Evolutionary conservation across 92 coral and sea anemone species (phyloP), one percentile per base, ranked within the genome.

Genomic region (Virgularia gustaviana): DNA sequence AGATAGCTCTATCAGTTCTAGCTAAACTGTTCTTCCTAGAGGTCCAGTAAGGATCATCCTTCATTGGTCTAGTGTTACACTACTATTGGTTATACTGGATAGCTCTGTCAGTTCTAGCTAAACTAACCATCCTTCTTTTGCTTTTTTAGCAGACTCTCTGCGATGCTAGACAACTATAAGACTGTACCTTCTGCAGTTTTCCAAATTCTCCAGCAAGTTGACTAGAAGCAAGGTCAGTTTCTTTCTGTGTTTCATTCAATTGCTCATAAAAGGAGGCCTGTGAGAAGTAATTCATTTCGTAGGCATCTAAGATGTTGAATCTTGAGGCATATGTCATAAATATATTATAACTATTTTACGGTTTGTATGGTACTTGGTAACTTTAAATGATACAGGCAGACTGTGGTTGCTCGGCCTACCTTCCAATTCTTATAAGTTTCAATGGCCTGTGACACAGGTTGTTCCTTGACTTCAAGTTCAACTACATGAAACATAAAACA

Each of bases 401-500:
- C n/a, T n/a, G n/a, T n/a, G n/a, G n/a, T n/a, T n/a, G n/a, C n/a
- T n/a, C n/a, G n/a, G n/a, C n/a, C n/a, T n/a, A n/a, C n/a, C 72
- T 65, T 65, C 72, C 72, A 65, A 3, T 65, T 37, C 28, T 42
- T 43, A 24, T 65, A 65, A 24, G 41, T 65, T 22, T 65, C 47
- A 19, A 65, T 31, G n/a, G n/a, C n/a, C n/a, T n/a, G n/a, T n/a
- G n/a, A n/a, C n/a, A n/a, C n/a, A n/a, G n/a, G n/a, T n/a, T n/a
- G n/a, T n/a, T n/a, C n/a, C n/a, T n/a, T n/a, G n/a, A n/a, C n/a
- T n/a, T n/a, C n/a, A n/a, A n/a, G n/a, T n/a, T n/a, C n/a, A n/a
- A n/a, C n/a, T n/a, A n/a, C n/a, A n/a, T n/a, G n/a, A n/a, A n/a
- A n/a, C n/a, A n/a, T n/a, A n/a, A n/a, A n/a, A n/a, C n/a, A n/a